Evolutionary conservation across 1,140 invertebrate genomes (phyloP).

Genomic region (Chymomyza costata): DNA sequence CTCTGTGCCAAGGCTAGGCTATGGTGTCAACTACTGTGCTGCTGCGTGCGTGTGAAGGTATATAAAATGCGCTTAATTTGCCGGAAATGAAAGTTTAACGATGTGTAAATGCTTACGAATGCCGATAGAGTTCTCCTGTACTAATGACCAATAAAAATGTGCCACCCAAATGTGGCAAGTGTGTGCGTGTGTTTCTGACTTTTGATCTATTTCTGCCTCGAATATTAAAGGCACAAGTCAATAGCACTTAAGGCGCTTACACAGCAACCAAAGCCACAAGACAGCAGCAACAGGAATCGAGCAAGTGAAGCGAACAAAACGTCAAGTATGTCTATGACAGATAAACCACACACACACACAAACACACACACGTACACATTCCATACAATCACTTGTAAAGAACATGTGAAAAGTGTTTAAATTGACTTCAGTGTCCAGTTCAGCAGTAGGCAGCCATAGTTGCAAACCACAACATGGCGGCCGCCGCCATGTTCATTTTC

Average conservation of each 20-base stretch:
- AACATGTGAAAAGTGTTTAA: slow-evolving; percentile 35
- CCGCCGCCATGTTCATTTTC: too few species aligned
- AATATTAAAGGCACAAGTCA: slow-evolving; percentile 37
- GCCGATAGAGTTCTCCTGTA: slow-evolving; percentile 67
- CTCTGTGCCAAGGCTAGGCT: too few species aligned
- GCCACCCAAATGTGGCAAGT: slow-evolving; percentile 21
- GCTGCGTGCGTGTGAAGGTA: slow-evolving; percentile 35
- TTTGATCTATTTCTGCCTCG: slow-evolving; percentile 66
- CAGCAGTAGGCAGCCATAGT: too few species aligned
- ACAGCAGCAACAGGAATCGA: neutral
- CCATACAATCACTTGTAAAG: slow-evolving; percentile 24
- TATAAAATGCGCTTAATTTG: slow-evolving; percentile 73
- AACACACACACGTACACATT: slow-evolving; percentile 5
- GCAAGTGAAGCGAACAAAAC: too few species aligned
- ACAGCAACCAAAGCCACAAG: neutral
- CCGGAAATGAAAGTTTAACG: slow-evolving; percentile 73
- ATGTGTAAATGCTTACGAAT: slow-evolving; percentile 73
- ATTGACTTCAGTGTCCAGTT: too few species aligned
- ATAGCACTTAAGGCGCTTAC: slow-evolving; percentile 23
- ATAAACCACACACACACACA: slow-evolving; percentile 16
- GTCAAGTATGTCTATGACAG: too few species aligned
- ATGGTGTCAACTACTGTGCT: slow-evolving; percentile 17
- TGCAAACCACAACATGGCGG: too few species aligned
- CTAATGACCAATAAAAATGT: slow-evolving; percentile 74
- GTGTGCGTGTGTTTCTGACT: slow-evolving; percentile 34